Conservation (phyloP, 2,797 vertebrate genomes). For the Chelonia mydas region DNA sequence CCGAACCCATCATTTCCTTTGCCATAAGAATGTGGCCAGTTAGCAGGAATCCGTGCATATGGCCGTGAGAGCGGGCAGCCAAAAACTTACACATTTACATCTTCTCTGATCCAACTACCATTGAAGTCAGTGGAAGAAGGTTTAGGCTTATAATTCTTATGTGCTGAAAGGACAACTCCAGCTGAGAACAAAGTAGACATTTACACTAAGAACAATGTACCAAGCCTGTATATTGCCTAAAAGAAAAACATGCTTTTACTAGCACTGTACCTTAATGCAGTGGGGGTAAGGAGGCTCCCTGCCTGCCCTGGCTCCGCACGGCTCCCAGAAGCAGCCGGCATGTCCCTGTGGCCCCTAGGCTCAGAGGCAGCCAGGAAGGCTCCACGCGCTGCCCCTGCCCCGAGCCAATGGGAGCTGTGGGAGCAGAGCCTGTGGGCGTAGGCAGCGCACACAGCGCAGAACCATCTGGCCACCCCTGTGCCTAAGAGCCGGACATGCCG, state of each 20-base stretch:
- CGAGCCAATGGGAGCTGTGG: too few species aligned
- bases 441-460: too few species aligned
- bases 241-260: not conserved
- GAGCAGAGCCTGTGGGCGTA: too few species aligned
- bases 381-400: rapidly evolving
- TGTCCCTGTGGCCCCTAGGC: too few species aligned
- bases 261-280: not conserved
- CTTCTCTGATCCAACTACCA: not conserved
- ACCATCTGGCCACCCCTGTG: too few species aligned
- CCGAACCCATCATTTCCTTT: not conserved
- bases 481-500: too few species aligned
- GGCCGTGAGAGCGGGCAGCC: not conserved
- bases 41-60: not conserved
- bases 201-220: not conserved
- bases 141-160: not conserved
- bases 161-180: not conserved
- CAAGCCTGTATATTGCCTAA: not conserved
- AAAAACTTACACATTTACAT: not conserved
- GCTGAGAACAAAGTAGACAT: not conserved
- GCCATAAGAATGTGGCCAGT: not conserved
- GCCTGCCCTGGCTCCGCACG: too few species aligned
- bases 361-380: too few species aligned
- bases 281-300: too few species aligned
- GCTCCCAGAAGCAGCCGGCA: too few species aligned
- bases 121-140: not conserved